Evolutionary conservation across 2,797 vertebrate genomes (phyloP), one percentile per base, ranked within the genome.

Genomic region (Sebastes minor): DNA sequence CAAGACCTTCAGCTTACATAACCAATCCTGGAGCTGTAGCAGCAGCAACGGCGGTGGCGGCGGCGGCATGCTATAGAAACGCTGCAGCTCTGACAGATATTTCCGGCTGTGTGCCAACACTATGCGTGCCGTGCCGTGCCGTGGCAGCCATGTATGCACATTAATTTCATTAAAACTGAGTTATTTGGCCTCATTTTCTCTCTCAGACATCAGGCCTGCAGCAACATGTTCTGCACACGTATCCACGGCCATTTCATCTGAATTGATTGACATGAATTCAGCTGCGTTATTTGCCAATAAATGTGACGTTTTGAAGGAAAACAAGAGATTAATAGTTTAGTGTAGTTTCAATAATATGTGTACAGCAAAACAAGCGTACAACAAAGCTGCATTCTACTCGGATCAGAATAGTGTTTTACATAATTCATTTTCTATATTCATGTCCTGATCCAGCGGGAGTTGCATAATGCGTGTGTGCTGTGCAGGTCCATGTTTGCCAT

Each of bases 1-100:
- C 71, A 82, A 83, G 86, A 79, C 83, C 28, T 80, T 80, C 63
- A 62, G 77, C 84, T 89, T 88, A 85, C 30, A 28, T 70, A 90
- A 92, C 81, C 57, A 38, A 65, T 82, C 35, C 27, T 8, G 9
- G 23, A 65, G 75, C 63, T 33, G 60, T 32, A 12, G 72, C 35
- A 8, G 67, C 10, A 16, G 22, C 9, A 2, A n/a, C 16, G 33
- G 33, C 4, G 0, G 13, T 0, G 22, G 12, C n/a, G 3, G 38
- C 4, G 2, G 14, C 63, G 2, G 8, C 6, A 25, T 22, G 25
- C 35, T 35, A 28, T 22, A 59, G 30, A 42, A 77, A 60, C 1
- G 3, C 38, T 10, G 32, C 32, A n/a, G 63, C 56, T 16, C 22
- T 8, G 25, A 42, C 70, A 52, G 67, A 73, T 35, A 42, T 61